phyloP scores from a whole-genome alignment of 2,797 vertebrate genomes.

The Acanthiza pusilla region DNA sequence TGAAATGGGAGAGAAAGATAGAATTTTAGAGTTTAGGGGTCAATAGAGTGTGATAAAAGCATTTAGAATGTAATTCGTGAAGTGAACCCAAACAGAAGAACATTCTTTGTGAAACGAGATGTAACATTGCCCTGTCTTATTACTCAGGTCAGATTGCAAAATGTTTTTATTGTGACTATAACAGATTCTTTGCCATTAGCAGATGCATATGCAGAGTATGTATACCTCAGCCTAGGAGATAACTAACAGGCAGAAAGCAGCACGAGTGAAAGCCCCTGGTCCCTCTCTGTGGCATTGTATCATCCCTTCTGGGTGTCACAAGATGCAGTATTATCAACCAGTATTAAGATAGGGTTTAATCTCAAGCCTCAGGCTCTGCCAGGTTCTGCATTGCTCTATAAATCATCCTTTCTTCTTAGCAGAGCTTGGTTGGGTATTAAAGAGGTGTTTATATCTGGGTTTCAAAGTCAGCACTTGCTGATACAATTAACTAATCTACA shows the following conservation, averaged over 20 bases:
- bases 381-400: background rate
- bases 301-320: background rate
- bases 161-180: background rate
- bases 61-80: background rate
- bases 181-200: background rate
- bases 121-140: background rate
- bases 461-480: conserved; percentile 4
- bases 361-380: background rate
- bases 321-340: background rate
- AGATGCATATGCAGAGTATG: background rate
- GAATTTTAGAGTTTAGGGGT: background rate
- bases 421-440: conserved; percentile 2
- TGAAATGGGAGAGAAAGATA: background rate
- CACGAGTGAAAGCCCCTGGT: background rate
- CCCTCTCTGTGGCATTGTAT: background rate
- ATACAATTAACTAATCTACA: conserved; percentile 21
- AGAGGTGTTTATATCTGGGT: background rate
- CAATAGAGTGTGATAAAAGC: background rate
- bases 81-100: background rate
- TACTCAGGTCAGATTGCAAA: background rate
- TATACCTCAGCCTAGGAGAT: background rate
- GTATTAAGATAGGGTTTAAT: conserved; percentile 11
- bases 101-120: background rate
- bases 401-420: conserved; percentile 25
- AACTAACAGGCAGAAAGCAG: background rate